Evolutionary conservation across 1,140 invertebrate species (phyloP).

Genomic region (Aphaenogaster ashmeadi): DNA sequence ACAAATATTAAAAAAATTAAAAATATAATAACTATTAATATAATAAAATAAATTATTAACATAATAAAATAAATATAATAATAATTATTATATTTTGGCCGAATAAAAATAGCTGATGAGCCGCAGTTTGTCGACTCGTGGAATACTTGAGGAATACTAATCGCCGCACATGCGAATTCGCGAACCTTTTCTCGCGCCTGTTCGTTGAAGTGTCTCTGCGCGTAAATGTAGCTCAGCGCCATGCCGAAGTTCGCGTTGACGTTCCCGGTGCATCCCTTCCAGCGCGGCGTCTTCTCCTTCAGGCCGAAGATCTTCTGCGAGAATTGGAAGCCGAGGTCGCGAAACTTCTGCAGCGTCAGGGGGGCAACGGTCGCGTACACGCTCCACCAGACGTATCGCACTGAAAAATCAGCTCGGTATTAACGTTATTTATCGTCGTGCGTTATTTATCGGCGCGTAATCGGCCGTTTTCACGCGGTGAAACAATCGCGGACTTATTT

Average conservation of each 20-base stretch:
- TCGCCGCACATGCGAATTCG: not conserved
- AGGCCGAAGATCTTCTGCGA: conserved; percentile 89
- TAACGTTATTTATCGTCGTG: not conserved
- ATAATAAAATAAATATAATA: not conserved
- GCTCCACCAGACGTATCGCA: conserved; percentile 90
- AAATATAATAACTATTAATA: not conserved
- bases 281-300: conserved; percentile 89
- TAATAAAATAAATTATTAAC: not conserved
- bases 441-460: not conserved
- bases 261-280: conserved; percentile 92
- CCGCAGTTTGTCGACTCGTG: not conserved
- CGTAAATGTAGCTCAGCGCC: conserved; percentile 93
- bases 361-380: conserved; percentile 90
- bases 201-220: conserved; percentile 91
- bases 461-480: not conserved
- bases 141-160: not conserved
- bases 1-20: too few species aligned
- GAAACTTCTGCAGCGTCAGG: conserved; percentile 88
- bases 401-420: conserved; percentile 82
- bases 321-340: conserved; percentile 89
- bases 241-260: conserved; percentile 93
- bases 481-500: conserved; percentile 25
- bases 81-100: not conserved
- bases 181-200: conserved; percentile 90
- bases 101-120: not conserved